A percentile compares a stretch with the other conserved stretches of the same genome.
Conservation (phyloP, 2,797 vertebrate species). For the Rhodeus uyekii region DNA sequence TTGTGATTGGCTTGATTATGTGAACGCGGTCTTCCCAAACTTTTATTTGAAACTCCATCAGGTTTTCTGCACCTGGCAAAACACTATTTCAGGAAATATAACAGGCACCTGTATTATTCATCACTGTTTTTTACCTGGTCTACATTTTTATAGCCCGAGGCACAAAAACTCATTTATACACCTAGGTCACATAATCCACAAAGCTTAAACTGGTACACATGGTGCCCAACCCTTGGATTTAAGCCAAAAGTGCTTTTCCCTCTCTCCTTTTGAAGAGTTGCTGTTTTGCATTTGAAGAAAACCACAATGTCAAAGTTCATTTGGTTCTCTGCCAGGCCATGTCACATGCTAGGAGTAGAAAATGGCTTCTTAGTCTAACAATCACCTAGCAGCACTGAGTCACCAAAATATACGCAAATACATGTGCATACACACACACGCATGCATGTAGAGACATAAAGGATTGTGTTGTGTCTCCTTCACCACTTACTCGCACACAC, state of each 20-base stretch:
- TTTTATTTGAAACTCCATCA: constrained; percentile 16
- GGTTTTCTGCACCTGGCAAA: constrained; percentile 37
- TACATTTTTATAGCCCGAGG: constrained; percentile 16
- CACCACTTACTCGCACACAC: constrained; percentile 65
- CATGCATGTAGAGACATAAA: constrained; percentile 74
- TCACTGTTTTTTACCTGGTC: constrained; percentile 5
- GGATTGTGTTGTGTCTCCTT: constrained; percentile 41
- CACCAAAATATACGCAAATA: constrained; percentile 56
- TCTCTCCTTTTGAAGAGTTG: constrained; percentile 31
- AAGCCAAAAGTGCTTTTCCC: constrained; percentile 16
- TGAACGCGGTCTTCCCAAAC: background rate
- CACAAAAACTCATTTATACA: constrained; percentile 24
- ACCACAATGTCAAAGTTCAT: constrained; percentile 48
- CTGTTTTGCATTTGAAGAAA: constrained; percentile 56
- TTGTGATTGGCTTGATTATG: constrained; percentile 25
- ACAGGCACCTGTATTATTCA: constrained; percentile 38
- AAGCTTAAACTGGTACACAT: constrained; percentile 22
- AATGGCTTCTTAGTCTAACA: constrained; percentile 74
- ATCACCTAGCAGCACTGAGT: constrained; percentile 75
- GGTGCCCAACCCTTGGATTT: constrained; percentile 25
- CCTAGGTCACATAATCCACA: constrained; percentile 3
- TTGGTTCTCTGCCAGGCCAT: constrained; percentile 71
- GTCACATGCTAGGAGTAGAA: constrained; percentile 47
- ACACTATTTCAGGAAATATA: constrained; percentile 21
- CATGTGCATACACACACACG: constrained; percentile 68